Conservation (phyloP, 2,888 invertebrate species). For the Amiota minor region DNA sequence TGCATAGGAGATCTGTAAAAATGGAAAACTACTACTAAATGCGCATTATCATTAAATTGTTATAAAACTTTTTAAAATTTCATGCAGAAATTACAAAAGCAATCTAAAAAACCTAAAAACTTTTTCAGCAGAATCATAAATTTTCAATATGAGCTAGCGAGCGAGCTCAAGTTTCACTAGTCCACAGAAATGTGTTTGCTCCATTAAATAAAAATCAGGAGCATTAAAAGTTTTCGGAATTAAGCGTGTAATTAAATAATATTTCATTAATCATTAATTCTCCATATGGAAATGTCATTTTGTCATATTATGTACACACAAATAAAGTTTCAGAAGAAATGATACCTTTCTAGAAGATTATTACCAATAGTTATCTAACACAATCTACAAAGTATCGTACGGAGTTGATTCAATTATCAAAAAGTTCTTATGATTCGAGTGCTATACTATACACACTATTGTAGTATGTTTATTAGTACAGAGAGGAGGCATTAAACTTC, state of each 20-base stretch:
- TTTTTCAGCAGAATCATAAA: slow-evolving; percentile 13
- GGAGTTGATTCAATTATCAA: no score
- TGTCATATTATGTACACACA: no score
- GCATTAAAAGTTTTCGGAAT: neutral
- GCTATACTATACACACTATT: no score
- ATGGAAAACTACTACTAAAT: slow-evolving; percentile 59
- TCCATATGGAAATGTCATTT: neutral
- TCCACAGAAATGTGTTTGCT: slow-evolving; percentile 6
- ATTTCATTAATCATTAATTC: slow-evolving; percentile 5
- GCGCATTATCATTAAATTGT: slow-evolving; percentile 68
- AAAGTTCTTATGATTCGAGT: no score
- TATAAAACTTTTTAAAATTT: slow-evolving; percentile 49
- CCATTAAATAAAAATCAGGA: neutral
- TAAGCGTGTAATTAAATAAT: neutral
- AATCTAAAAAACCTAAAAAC: neutral
- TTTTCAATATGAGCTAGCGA: slow-evolving; percentile 9
- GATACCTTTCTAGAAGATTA: no score
- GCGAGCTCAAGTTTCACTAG: neutral
- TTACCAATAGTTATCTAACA: no score
- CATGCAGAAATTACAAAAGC: neutral
- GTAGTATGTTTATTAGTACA: neutral
- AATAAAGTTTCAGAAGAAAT: neutral
- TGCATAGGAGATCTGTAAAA: neutral
- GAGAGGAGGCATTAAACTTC: neutral
- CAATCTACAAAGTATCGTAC: no score